Conservation (phyloP, 1,140 invertebrate genomes). For the Mycetomoellerius zeteki region DNA sequence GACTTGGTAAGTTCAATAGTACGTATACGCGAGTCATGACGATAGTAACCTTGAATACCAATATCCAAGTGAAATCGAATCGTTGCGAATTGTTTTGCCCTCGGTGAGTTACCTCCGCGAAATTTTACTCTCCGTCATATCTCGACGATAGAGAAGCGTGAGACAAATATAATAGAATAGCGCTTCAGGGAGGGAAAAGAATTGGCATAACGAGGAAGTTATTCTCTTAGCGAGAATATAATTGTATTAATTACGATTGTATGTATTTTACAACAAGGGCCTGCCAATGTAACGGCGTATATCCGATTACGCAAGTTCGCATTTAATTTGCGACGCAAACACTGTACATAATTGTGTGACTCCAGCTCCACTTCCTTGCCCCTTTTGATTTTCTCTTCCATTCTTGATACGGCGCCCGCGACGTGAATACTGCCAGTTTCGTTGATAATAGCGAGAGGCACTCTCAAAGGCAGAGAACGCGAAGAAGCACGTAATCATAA, state of each 20-base stretch:
- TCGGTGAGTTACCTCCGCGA: slow-evolving; percentile 24
- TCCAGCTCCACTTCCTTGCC: slow-evolving; percentile 44
- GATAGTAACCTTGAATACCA: slow-evolving; percentile 48
- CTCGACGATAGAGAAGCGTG: slow-evolving; percentile 44
- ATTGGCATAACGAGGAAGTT: slow-evolving; percentile 50
- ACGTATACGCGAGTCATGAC: slow-evolving; percentile 11
- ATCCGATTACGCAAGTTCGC: slow-evolving; percentile 57
- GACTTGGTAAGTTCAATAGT: slow-evolving; percentile 42
- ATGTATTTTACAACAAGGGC: slow-evolving; percentile 15
- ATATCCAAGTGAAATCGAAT: slow-evolving; percentile 69
- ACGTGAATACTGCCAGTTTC: slow-evolving; percentile 28
- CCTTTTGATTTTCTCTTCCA: slow-evolving; percentile 11
- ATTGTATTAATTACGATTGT: slow-evolving; percentile 74
- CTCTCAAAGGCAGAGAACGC: slow-evolving; percentile 44
- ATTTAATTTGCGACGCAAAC: slow-evolving; percentile 41
- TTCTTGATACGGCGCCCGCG: slow-evolving; percentile 16
- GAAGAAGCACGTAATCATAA: slow-evolving; percentile 40
- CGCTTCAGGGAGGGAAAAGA: not conserved
- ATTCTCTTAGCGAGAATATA: slow-evolving; percentile 41
- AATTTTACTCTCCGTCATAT: slow-evolving; percentile 15
- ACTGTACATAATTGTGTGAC: slow-evolving; percentile 66
- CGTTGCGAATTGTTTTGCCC: slow-evolving; percentile 40
- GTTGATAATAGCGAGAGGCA: slow-evolving; percentile 56
- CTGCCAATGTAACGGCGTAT: slow-evolving; percentile 19
- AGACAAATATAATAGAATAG: slow-evolving; percentile 43